Percentiles rank a stretch among this genome's conserved stretches.
Conservation (phyloP, 2,797 vertebrate genomes). For the Oreortyx pictus region DNA sequence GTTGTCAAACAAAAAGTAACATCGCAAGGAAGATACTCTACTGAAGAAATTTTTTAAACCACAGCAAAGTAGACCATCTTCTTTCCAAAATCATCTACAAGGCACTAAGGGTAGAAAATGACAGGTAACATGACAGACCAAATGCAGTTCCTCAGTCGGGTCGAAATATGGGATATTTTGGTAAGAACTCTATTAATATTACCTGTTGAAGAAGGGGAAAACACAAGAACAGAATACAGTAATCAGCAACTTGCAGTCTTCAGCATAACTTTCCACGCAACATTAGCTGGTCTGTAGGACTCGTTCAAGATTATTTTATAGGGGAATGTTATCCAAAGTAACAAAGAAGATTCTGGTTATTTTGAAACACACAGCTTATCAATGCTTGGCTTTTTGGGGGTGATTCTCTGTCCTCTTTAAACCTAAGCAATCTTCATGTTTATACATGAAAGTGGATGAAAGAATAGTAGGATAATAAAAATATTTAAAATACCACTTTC, state of each 20-base stretch:
- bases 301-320: background rate
- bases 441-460: background rate
- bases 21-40: slow-evolving; percentile 89
- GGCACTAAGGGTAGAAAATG: slow-evolving; percentile 97
- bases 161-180: slow-evolving; percentile 99
- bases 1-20: slow-evolving; percentile 93
- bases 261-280: slow-evolving; percentile 16
- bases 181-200: slow-evolving; percentile 99
- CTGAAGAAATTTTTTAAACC: slow-evolving; percentile 80
- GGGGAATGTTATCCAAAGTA: background rate
- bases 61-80: slow-evolving; percentile 88
- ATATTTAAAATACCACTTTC: background rate
- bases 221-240: slow-evolving; percentile 72
- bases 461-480: background rate
- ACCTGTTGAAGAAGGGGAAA: slow-evolving; percentile 84
- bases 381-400: background rate
- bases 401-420: background rate
- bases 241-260: slow-evolving; percentile 52
- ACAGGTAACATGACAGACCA: slow-evolving; percentile 84
- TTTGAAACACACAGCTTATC: background rate
- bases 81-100: slow-evolving; percentile 95
- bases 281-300: background rate
- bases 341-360: background rate
- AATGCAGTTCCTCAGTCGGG: slow-evolving; percentile 91
- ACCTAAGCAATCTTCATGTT: background rate